Evolutionary conservation across 2,888 invertebrate species (phyloP).

Genomic region (Digitonthophagus gazella): DNA sequence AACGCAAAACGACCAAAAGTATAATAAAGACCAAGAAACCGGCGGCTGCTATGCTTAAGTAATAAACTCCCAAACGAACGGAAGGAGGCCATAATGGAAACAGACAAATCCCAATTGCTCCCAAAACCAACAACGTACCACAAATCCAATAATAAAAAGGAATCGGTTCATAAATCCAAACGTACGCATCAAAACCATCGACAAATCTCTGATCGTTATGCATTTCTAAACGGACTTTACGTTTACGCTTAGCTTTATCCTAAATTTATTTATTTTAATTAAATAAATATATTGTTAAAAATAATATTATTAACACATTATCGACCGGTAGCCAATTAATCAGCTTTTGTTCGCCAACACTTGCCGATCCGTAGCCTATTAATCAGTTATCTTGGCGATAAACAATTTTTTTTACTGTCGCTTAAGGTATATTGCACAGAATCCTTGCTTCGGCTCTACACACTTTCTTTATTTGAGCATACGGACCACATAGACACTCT

Average conservation of each 20-base stretch:
- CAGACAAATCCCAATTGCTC: slow-evolving; percentile 92
- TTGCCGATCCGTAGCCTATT: too few relatives aligned
- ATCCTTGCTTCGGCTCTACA: too few relatives aligned
- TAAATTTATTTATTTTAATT: slow-evolving; percentile 33
- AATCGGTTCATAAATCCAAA: slow-evolving; percentile 98
- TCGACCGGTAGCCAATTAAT: too few relatives aligned
- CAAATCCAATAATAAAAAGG: slow-evolving; percentile 92
- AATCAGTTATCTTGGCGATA: too few relatives aligned
- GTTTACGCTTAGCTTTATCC: slow-evolving; percentile 70
- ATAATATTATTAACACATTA: not conserved
- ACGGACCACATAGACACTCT: too few relatives aligned
- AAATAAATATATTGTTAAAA: not conserved
- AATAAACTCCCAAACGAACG: slow-evolving; percentile 92
- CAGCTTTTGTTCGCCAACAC: too few relatives aligned
- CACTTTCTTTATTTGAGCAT: too few relatives aligned
- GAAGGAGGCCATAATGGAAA: slow-evolving; percentile 99
- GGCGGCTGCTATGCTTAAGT: slow-evolving; percentile 91
- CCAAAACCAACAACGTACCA: slow-evolving; percentile 85
- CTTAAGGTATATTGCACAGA: too few relatives aligned
- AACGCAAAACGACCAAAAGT: slow-evolving; percentile 81
- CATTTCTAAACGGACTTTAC: slow-evolving; percentile 95
- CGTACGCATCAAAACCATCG: slow-evolving; percentile 93
- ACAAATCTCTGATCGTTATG: slow-evolving; percentile 92
- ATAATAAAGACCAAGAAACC: slow-evolving; percentile 93
- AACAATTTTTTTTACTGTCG: too few relatives aligned